Conservation (phyloP, 2,113 vertebrate genomes). For the Platycercus adscitus region DNA sequence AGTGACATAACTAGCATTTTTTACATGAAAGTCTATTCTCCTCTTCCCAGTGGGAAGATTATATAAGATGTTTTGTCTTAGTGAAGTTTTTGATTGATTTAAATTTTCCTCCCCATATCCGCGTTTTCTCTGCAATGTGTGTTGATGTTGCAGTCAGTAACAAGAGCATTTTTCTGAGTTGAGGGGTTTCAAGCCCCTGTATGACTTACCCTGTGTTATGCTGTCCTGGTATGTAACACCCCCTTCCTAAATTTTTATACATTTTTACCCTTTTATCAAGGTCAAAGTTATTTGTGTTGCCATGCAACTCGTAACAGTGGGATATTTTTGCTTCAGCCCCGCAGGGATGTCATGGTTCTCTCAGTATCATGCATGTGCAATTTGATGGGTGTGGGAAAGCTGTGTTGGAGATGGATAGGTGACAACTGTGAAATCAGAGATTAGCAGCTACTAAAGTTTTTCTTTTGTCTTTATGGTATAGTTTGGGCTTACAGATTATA, state of each 20-base stretch:
- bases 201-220: not conserved
- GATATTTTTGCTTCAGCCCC: conserved; percentile 49
- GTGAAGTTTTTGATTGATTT: conserved; percentile 51
- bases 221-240: not conserved
- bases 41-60: conserved; percentile 56
- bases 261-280: conserved; percentile 24
- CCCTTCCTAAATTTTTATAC: not conserved
- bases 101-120: conserved; percentile 20
- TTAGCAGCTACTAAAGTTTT: not conserved
- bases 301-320: conserved; percentile 14
- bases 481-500: not conserved
- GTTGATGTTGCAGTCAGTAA: not conserved
- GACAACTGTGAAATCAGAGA: conserved; percentile 59
- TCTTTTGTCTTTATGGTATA: not conserved
- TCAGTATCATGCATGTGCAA: conserved; percentile 2
- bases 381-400: conserved; percentile 58
- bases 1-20: conserved; percentile 24
- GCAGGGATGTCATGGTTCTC: conserved; percentile 50
- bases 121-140: not conserved
- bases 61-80: conserved; percentile 64
- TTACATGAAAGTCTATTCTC: conserved; percentile 43
- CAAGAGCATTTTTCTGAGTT: not conserved
- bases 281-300: conserved; percentile 55
- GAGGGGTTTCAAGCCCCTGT: not conserved
- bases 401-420: conserved; percentile 12